A percentile compares a stretch with the other conserved stretches of the same genome.
phyloP scores from a whole-genome alignment of 2,888 invertebrate species.

The Carterocephalus palaemon region DNA sequence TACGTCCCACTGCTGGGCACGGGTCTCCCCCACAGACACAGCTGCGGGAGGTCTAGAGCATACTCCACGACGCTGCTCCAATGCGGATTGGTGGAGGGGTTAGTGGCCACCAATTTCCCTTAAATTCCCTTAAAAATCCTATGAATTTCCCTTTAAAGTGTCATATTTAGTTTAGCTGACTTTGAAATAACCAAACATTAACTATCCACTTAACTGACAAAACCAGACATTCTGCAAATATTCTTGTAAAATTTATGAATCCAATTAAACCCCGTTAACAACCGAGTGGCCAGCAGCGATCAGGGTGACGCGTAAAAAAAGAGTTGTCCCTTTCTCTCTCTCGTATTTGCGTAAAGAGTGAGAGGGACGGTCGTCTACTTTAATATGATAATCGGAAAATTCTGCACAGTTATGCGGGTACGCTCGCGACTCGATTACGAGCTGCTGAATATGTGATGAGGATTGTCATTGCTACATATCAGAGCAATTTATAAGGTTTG shows the following conservation, averaged over 20 bases:
- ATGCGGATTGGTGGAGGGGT: no score
- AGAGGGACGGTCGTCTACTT: constrained; percentile 51
- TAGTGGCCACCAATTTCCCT: no score
- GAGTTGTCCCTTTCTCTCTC: constrained; percentile 26
- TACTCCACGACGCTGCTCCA: no score
- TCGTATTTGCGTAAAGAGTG: constrained; percentile 14
- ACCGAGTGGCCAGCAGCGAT: constrained; percentile 31
- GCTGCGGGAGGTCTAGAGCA: no score
- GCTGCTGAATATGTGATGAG: constrained; percentile 63
- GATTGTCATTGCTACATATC: constrained; percentile 47
- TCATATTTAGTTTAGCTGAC: no score
- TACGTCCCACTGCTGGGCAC: no score
- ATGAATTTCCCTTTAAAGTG: no score
- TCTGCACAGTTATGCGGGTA: constrained; percentile 55
- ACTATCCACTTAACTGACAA: no score
- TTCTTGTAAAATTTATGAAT: constrained; percentile 7
- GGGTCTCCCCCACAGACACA: no score
- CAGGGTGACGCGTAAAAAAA: constrained; percentile 28
- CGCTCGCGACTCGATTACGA: constrained; percentile 46
- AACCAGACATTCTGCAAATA: no score
- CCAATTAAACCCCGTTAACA: constrained; percentile 20
- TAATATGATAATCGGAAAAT: constrained; percentile 71
- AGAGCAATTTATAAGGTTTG: constrained; percentile 39
- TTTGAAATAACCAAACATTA: no score
- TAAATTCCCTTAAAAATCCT: no score